Conservation (phyloP, 2,888 invertebrate species). For the Anthophora plumipes region DNA sequence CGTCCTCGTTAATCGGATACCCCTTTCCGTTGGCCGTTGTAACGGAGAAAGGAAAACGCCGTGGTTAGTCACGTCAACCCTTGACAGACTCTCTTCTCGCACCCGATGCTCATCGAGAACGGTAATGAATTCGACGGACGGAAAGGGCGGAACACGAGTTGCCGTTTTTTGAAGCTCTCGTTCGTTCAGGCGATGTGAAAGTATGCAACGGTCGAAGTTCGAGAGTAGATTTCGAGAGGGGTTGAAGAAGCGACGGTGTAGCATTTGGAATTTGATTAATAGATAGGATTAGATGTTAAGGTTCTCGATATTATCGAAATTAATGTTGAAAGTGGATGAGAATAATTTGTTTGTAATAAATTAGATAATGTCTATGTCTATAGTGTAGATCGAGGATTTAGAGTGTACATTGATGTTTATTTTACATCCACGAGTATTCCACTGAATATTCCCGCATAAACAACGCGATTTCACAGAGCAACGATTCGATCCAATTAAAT, state of each 20-base stretch:
- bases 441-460: background rate
- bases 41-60: constrained; percentile 51
- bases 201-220: background rate
- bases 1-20: constrained; percentile 62
- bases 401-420: background rate
- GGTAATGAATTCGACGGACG: constrained; percentile 37
- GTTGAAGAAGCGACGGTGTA: background rate
- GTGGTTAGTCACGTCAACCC: constrained; percentile 30
- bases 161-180: background rate
- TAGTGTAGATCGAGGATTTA: no score
- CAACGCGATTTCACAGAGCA: background rate
- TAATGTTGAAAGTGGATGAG: no score
- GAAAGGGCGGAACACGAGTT: constrained; percentile 4
- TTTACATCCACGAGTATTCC: background rate
- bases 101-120: constrained; percentile 31
- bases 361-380: no score
- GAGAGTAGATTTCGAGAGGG: background rate
- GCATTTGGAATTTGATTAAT: background rate
- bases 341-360: no score
- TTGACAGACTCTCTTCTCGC: background rate
- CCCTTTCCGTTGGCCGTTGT: background rate
- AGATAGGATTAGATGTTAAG: background rate
- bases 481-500: constrained; percentile 6
- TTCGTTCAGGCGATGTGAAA: no score
- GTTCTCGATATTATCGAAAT: no score